phyloP scores from a whole-genome alignment of 2,113 vertebrate genomes.

The Tichodroma muraria region DNA sequence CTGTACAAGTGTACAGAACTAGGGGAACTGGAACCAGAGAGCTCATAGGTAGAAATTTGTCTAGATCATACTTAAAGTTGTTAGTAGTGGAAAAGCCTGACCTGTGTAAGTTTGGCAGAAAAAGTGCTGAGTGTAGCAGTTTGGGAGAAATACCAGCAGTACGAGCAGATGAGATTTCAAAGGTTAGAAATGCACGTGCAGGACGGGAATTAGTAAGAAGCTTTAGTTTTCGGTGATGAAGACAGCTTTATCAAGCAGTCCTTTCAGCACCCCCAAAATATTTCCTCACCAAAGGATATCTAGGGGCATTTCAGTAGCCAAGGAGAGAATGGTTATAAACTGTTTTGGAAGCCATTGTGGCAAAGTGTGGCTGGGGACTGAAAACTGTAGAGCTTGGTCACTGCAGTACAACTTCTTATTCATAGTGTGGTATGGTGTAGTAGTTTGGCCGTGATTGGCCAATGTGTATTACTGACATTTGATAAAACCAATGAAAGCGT shows the following conservation, averaged over 20 bases:
- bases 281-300: neutral
- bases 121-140: neutral
- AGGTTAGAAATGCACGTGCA: neutral
- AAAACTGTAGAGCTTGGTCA: neutral
- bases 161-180: neutral
- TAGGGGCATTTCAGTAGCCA: neutral
- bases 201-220: neutral
- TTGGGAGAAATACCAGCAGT: neutral
- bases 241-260: neutral
- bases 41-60: neutral
- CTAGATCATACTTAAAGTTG: neutral
- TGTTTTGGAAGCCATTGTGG: neutral
- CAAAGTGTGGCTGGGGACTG: neutral
- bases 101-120: neutral
- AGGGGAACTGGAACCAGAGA: neutral
- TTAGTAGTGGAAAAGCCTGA: neutral
- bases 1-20: neutral
- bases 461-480: no score
- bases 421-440: neutral
- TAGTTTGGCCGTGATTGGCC: no score
- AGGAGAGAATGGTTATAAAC: neutral
- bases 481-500: no score
- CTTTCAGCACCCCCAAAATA: neutral
- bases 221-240: neutral
- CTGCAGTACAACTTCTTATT: neutral